Base-by-base conservation (phyloP, 2,888 invertebrate species). In the Psylliodes chrysocephalus region DNA sequence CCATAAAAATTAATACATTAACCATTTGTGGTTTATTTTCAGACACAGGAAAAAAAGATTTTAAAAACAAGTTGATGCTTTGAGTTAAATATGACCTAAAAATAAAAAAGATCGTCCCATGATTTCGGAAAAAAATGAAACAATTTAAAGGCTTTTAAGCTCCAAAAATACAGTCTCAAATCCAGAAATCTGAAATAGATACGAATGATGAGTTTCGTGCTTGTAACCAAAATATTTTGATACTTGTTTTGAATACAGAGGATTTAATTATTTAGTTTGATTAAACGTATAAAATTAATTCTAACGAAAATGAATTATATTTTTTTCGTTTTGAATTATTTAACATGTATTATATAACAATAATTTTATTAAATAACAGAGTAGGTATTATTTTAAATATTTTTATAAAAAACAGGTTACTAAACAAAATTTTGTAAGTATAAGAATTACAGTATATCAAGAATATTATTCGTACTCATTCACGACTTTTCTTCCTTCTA, bases 161-260 rank as follows among this genome's bases (percentile, higher is more conserved):
- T 59, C 59, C 51, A 18, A 59, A 59, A 59, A 59, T 59, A 59
- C 12, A 17, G 14, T 38, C 19, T 25, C 35, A 38, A 57, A 57
- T 35, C 56, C 33, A 40, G 40, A 15, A 17, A 28, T 40, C 59
- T 40, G 49, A 59, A 59, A 59, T 40, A 51, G 28, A 42, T n/a
- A 42, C 28, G 8, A 47, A 35, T n/a, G n/a, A 57, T 10, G 47
- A 33, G 30, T 12, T 56, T 46, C 28, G 42, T 38, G 33, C 49
- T 49, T 14, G 28, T 28, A 49, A 49, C 40, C 28, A 59, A 59
- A 59, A 59, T 59, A 59, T 59, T 59, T 59, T 49, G 57, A 59
- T 59, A 22, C 35, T 59, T 47, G 28, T 59, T 47, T n/a, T 59
- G 28, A 38, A 59, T 28, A 40, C 57, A 40, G 15, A 40, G 10